Conservation (phyloP, 2,888 invertebrate genomes). For the Rotaria magnacalcarata region DNA sequence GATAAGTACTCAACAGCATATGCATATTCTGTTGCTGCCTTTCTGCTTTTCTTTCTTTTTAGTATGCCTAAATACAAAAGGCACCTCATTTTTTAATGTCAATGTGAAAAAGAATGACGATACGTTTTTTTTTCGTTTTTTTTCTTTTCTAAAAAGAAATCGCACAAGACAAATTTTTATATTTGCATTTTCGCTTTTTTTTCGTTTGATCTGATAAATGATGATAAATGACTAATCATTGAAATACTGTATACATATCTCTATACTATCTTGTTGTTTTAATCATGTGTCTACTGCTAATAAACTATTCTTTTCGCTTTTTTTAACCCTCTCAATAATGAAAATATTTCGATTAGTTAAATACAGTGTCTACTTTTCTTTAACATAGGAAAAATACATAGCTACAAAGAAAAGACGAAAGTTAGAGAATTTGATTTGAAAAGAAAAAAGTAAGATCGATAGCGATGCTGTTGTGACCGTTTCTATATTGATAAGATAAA, state of each 20-base stretch:
- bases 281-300: neutral
- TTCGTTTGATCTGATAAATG: conserved; percentile 16
- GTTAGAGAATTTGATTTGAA: neutral
- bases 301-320: neutral
- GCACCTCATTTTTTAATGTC: conserved; percentile 6
- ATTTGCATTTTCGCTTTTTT: neutral
- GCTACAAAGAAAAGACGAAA: neutral
- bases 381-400: neutral
- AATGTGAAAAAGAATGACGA: neutral
- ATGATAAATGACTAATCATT: neutral
- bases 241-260: neutral
- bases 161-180: neutral
- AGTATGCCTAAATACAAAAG: neutral
- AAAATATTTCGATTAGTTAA: neutral
- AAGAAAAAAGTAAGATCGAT: neutral
- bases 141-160: neutral
- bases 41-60: neutral
- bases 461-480: neutral
- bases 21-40: neutral
- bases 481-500: neutral
- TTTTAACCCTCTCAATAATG: neutral
- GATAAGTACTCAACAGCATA: neutral
- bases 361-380: neutral
- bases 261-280: neutral
- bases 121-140: neutral